Percentiles rank a stretch among this genome's conserved stretches.
Conservation (phyloP, 23 tunicate species). For the Styela plicata region DNA sequence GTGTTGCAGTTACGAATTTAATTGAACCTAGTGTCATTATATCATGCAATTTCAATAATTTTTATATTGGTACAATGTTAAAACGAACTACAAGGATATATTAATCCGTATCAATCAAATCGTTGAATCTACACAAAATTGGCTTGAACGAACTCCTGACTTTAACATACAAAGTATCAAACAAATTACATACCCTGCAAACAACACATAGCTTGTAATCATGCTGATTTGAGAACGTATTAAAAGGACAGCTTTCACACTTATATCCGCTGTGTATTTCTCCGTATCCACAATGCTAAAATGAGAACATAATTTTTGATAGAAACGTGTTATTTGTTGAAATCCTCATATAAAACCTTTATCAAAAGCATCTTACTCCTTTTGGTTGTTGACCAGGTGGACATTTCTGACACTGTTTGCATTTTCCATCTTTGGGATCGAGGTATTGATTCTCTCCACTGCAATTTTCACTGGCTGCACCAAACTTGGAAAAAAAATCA, state of each 20-base stretch:
- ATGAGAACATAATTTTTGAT: background rate
- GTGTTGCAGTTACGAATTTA: too few species aligned
- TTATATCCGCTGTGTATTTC: background rate
- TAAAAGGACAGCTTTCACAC: background rate
- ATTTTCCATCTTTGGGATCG: background rate
- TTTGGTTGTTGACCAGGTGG: slow-evolving; percentile 12
- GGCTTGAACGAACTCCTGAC: too few species aligned
- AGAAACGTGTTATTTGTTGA: too few species aligned
- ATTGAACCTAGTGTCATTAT: too few species aligned
- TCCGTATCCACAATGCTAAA: slow-evolving; percentile 15
- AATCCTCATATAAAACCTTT: too few species aligned
- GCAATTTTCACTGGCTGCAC: background rate
- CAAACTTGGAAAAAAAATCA: background rate
- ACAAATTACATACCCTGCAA: background rate
- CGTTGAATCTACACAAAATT: too few species aligned
- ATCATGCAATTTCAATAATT: too few species aligned
- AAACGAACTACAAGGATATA: too few species aligned
- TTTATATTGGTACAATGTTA: too few species aligned
- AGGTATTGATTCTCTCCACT: background rate
- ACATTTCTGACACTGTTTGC: slow-evolving; percentile 8
- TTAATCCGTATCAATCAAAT: too few species aligned
- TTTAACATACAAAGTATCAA: too few species aligned
- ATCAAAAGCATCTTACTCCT: background rate
- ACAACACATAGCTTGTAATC: background rate
- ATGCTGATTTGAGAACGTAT: background rate